Percentiles rank a stretch among this genome's conserved stretches.
These are phyloP conservation scores for Pseudochromis fuscus DNA, from an alignment of 2,797 vertebrate genomes.

Conservation along the genomic window DNA sequence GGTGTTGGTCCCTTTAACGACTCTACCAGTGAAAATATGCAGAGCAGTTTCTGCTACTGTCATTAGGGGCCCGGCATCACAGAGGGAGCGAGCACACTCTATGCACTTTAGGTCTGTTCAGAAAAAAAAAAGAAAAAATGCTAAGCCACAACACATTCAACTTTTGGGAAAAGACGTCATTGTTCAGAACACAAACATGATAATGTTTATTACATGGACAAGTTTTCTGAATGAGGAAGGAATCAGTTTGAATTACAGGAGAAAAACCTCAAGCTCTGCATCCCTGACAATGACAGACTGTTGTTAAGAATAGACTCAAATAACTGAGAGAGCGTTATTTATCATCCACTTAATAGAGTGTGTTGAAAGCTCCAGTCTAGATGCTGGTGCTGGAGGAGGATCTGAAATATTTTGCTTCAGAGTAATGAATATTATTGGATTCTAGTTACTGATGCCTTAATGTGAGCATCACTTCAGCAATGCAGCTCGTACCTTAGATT, in stretches of 20 bases:
- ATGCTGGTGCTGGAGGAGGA: neutral
- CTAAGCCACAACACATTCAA: constrained; percentile 33
- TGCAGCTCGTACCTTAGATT: neutral
- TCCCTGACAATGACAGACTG: constrained; percentile 1
- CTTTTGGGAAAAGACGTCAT: constrained; percentile 17
- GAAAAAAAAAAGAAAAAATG: neutral
- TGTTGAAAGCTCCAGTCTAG: neutral
- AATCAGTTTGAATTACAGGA: constrained; percentile 18
- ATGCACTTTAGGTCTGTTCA: constrained; percentile 53
- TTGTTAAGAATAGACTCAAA: constrained; percentile 18
- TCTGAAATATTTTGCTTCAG: neutral
- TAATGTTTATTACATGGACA: constrained; percentile 8
- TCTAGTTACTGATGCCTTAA: neutral
- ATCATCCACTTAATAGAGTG: constrained; percentile 2
- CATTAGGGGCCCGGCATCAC: constrained; percentile 80
- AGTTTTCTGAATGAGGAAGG: constrained; percentile 6
- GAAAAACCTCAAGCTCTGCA: neutral
- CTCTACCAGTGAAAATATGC: constrained; percentile 83
- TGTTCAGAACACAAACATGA: constrained; percentile 11
- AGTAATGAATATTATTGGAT: neutral
- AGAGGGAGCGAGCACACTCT: constrained; percentile 48
- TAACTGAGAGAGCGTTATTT: constrained; percentile 1
- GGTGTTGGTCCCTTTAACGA: constrained; percentile 71
- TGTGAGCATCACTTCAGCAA: neutral
- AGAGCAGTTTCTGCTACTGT: constrained; percentile 80